Evolutionary conservation across 1,140 invertebrate genomes (phyloP), one percentile per base, ranked within the genome.

Genomic region (Drosophila nannoptera): DNA sequence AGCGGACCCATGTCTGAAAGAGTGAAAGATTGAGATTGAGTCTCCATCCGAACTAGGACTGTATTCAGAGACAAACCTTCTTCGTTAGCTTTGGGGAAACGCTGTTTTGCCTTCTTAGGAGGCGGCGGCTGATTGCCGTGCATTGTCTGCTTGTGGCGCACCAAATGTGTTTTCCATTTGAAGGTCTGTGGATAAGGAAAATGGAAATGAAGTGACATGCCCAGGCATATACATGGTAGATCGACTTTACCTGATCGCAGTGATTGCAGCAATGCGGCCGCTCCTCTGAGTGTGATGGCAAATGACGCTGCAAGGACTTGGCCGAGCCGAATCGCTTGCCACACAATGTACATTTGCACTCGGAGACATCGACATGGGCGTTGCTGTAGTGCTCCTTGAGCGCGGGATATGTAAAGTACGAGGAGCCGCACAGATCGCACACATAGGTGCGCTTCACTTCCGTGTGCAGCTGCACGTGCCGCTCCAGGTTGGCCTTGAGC

Each of bases 241-340:
- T 32, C 4, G 2, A 32, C 7, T 50, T 22, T 43, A 89, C 88
- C 77, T 89, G 88, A 75, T 88, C 86, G 78, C 96, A 96, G 45
- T 96, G 94, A 68, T 93, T 93, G 88, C 96, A 97, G 77, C 96
- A 96, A 84, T 96, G 95, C 8, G 95, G 95, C 46, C 95, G 90
- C 82, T 96, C 95, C 88, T 96, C 95, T 5, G 94, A 96, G 89
- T 97, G 96, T 29, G 94, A 95, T 76, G 96, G 96, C 93, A 97
- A 94, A 78, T 97, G 96, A 0, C 95, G 90, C 12, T 94, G 94
- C 33, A 96, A 84, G 6, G 88, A 88, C 49, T 89, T 88, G 11
- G 77, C 84, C 1, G 86, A 89, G 11, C 83, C 86, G 29, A 89
- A 89, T 29, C 83, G 74, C 52, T 89, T 89, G 46, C 87, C 87